Conservation (phyloP, 2,888 invertebrate genomes). For the Drosophila mulleri region DNA sequence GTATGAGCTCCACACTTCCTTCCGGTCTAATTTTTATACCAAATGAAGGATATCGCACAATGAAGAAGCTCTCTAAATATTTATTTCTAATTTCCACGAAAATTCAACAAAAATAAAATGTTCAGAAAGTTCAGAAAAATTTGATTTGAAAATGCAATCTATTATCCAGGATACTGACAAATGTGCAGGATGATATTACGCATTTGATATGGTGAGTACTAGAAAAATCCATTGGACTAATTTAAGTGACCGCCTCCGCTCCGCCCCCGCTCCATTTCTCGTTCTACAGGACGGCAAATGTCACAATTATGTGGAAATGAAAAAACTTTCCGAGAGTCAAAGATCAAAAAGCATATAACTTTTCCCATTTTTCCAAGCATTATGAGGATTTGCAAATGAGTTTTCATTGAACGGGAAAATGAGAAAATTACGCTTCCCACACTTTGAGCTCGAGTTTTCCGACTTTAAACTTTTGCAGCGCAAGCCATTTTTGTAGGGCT, state of each 20-base stretch:
- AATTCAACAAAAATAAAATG: constrained; percentile 16
- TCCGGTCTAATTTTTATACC: constrained; percentile 71
- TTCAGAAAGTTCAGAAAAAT: constrained; percentile 27
- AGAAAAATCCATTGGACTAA: constrained; percentile 39
- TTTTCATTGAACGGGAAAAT: constrained; percentile 79
- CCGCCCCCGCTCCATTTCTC: background rate
- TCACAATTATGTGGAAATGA: constrained; percentile 35
- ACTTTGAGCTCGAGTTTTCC: constrained; percentile 2
- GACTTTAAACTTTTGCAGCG: constrained; percentile 29
- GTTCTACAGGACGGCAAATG: background rate
- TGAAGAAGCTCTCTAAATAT: constrained; percentile 2
- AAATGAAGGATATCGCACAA: constrained; percentile 46
- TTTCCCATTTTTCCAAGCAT: constrained; percentile 64
- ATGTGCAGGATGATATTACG: constrained; percentile 29
- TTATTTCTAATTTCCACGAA: constrained; percentile 6
- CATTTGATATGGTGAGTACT: constrained; percentile 67
- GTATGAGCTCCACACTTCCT: constrained; percentile 64
- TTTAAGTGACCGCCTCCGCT: constrained; percentile 9
- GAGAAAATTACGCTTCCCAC: constrained; percentile 66
- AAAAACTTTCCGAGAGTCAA: constrained; percentile 45
- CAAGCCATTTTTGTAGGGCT: constrained; percentile 23
- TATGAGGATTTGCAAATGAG: constrained; percentile 47
- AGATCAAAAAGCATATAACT: constrained; percentile 75
- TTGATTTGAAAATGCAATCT: constrained; percentile 9
- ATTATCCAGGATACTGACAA: constrained; percentile 3